Evolutionary conservation across 2,888 invertebrate species (phyloP).

Genomic region (Scelioninae gen. 2): DNA sequence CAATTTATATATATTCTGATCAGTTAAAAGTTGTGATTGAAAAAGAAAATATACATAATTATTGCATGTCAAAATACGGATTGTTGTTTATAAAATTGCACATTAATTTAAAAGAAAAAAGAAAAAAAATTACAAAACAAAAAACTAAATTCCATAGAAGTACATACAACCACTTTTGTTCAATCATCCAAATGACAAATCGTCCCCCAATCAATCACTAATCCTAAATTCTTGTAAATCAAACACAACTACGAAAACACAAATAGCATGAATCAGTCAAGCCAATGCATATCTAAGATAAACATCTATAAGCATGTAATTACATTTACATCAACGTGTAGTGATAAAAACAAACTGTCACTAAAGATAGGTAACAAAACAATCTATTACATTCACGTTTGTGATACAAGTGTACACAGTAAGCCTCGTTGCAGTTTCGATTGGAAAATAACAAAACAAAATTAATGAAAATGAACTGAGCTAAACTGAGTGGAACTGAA

Average conservation of each 20-base stretch:
- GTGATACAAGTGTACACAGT: constrained; percentile 12
- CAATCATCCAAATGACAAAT: neutral
- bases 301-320: neutral
- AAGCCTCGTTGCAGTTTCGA: constrained; percentile 13
- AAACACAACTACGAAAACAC: constrained; percentile 36
- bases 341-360: neutral
- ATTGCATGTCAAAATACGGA: too few species aligned
- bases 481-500: neutral
- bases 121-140: too few species aligned
- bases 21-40: too few species aligned
- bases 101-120: neutral
- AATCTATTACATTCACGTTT: constrained; percentile 6
- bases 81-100: neutral
- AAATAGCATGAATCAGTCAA: constrained; percentile 27
- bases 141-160: too few species aligned
- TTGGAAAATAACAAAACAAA: neutral
- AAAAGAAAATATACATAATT: too few species aligned
- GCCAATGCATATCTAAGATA: constrained; percentile 25
- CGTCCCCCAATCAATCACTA: neutral
- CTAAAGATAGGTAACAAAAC: constrained; percentile 7
- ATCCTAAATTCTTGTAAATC: neutral
- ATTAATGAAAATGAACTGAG: neutral
- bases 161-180: neutral
- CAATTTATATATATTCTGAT: too few species aligned
- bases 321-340: constrained; percentile 2